Conservation (phyloP, 2,888 invertebrate species). For the Lochmaea crataegi region DNA sequence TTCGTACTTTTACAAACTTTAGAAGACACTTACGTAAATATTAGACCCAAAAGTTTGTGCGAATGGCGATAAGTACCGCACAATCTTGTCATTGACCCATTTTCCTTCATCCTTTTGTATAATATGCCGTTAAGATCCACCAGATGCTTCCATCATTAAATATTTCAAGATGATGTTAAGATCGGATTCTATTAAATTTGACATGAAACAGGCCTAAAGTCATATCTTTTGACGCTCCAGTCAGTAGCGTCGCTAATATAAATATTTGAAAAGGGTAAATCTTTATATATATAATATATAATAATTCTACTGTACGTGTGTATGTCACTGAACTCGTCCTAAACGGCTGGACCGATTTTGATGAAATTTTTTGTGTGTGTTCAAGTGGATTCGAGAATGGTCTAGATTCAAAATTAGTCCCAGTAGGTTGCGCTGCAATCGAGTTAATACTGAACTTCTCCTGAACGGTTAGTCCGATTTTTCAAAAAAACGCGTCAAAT, state of each 20-base stretch:
- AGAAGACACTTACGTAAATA: neutral
- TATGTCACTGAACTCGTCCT: no score
- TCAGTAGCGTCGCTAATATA: neutral
- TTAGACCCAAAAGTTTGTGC: neutral
- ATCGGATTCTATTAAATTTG: slow-evolving; percentile 23
- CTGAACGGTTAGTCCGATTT: no score
- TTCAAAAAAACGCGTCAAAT: no score
- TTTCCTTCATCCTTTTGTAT: slow-evolving; percentile 21
- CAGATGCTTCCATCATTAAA: slow-evolving; percentile 29
- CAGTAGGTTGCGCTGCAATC: no score
- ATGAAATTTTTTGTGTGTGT: no score
- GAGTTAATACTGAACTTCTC: no score
- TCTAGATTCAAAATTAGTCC: no score
- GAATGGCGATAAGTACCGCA: slow-evolving; percentile 17
- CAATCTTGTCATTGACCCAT: slow-evolving; percentile 32
- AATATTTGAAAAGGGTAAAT: no score
- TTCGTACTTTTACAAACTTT: slow-evolving; percentile 2
- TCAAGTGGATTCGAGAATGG: no score
- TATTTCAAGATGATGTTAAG: slow-evolving; percentile 19
- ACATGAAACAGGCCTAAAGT: slow-evolving; percentile 24
- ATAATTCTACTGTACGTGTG: no score
- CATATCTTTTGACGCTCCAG: neutral
- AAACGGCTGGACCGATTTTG: no score
- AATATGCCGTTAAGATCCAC: slow-evolving; percentile 9
- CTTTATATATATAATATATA: no score